Evolutionary conservation across 2,113 vertebrate genomes (phyloP).

Genomic region (Callopanchax toddi): DNA sequence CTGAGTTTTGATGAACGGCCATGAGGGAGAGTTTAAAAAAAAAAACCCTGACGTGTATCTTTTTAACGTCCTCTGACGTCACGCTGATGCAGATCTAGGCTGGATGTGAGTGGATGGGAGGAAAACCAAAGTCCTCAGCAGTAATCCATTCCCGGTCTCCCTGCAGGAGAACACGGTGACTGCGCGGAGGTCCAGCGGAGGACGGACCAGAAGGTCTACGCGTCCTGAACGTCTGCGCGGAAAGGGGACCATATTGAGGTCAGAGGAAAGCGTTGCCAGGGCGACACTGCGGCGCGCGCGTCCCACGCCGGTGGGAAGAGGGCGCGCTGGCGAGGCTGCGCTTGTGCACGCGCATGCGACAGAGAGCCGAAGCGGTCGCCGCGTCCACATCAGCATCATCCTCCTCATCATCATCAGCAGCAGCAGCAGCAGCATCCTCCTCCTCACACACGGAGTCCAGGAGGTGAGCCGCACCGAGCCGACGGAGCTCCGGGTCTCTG

Average conservation of each 20-base stretch:
- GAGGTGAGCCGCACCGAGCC: not conserved
- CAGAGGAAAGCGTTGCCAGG: conserved; percentile 76
- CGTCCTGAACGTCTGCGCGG: too few species aligned
- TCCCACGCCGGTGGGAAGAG: conserved; percentile 38
- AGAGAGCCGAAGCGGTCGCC: conserved; percentile 38
- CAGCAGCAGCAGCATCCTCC: too few species aligned
- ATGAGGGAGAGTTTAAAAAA: too few species aligned
- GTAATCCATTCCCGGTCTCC: conserved; percentile 13
- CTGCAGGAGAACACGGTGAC: conserved; percentile 10
- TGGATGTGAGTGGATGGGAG: conserved; percentile 50
- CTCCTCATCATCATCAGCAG: too few species aligned
- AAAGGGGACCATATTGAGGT: conserved; percentile 65
- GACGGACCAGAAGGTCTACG: too few species aligned
- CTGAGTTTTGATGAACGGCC: too few species aligned
- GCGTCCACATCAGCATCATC: conserved; percentile 36
- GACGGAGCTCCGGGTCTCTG: not conserved
- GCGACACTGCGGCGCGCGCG: conserved; percentile 71
- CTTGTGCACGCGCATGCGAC: conserved; percentile 29
- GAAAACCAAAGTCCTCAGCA: conserved; percentile 47
- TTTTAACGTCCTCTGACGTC: conserved; percentile 82
- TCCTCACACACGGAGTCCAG: conserved; percentile 12
- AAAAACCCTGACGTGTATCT: conserved; percentile 37
- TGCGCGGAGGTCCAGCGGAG: not conserved
- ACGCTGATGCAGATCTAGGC: conserved; percentile 77
- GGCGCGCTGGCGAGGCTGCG: conserved; percentile 31